Base-by-base conservation (phyloP, 2,113 vertebrate genomes). In the Montifringilla adamsi region DNA sequence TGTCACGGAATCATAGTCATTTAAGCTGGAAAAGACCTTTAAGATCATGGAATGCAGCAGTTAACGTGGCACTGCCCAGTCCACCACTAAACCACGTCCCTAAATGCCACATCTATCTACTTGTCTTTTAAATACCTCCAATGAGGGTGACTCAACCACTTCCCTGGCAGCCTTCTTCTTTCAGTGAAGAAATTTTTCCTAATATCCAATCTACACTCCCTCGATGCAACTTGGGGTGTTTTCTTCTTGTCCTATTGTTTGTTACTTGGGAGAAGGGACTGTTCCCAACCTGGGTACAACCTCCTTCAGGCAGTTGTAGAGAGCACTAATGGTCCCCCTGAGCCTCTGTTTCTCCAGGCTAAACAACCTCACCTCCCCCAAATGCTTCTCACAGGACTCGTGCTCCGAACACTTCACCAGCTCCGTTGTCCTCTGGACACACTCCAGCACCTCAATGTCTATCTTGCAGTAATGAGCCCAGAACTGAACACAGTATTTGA, bases 401-500 rank as follows among this genome's bases (percentile, higher is more conserved):
- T 60, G 30, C 26, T 80, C 30, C 31, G 11, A 5, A 7, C 10
- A 6, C n/a, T 35, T 66, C 10, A 9, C 8, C 52, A 33, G 67
- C 60, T 41, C n/a, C 0, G 0, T 6, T 73, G 12, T 13, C 10
- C 24, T 79, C 39, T 74, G 31, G 26, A 59, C 21, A 10, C 1
- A 4, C 12, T 53, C 21, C 59, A 53, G 30, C 6, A 2, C 9
- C 56, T 74, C 46, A 53, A 8, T 31, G 8, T 53, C 26, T 30
- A 4, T 79, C n/a, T 15, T 35, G n/a, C 20, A 41, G 17, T 60
- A 67, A n/a, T 9, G 5, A 24, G 18, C 18, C 30, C 30, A 47
- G 13, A 85, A 13, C 3, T 60, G 46, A 23, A 12, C 46, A 31
- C 16, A 60, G 46, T 24, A 41, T 53, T 66, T n/a, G 30, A 67